phyloP scores from a whole-genome alignment of 2,888 invertebrate genomes.

The Trissoscelio sp. region DNA sequence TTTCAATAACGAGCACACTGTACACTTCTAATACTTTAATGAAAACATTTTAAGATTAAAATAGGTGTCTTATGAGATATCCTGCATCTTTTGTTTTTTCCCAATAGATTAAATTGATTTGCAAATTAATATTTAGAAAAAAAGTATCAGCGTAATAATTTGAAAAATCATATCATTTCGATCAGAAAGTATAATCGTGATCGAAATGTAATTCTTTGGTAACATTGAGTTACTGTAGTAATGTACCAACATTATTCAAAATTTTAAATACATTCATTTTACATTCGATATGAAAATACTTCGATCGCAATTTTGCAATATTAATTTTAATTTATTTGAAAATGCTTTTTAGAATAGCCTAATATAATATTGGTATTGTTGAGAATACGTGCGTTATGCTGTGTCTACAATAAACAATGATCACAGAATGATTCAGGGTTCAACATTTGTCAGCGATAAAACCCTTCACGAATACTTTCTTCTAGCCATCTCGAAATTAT shows the following conservation, averaged over 20 bases:
- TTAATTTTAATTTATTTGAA: conserved; percentile 35
- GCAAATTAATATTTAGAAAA: not conserved
- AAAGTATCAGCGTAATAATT: not conserved
- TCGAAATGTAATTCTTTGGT: conserved; percentile 53
- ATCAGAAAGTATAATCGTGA: conserved; percentile 8
- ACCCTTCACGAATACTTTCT: conserved; percentile 26
- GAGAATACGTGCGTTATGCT: conserved; percentile 38
- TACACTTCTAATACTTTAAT: not conserved
- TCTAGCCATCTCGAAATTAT: not conserved
- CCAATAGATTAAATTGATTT: not conserved
- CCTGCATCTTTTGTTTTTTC: not conserved
- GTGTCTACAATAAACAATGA: conserved; percentile 37
- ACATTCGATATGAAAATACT: conserved; percentile 56
- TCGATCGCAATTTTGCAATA: conserved; percentile 42
- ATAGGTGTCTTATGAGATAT: no score
- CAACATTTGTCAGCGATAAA: conserved; percentile 4
- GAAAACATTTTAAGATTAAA: not conserved
- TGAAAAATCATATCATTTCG: not conserved
- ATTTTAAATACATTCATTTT: conserved; percentile 38
- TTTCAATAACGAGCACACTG: not conserved
- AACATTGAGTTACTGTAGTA: conserved; percentile 40
- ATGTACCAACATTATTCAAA: conserved; percentile 52
- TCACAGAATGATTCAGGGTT: conserved; percentile 46
- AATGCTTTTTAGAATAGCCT: conserved; percentile 34
- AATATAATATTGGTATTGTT: conserved; percentile 25